phyloP scores from a whole-genome alignment of 2,888 invertebrate genomes.

The Scaptomyza parva region DNA sequence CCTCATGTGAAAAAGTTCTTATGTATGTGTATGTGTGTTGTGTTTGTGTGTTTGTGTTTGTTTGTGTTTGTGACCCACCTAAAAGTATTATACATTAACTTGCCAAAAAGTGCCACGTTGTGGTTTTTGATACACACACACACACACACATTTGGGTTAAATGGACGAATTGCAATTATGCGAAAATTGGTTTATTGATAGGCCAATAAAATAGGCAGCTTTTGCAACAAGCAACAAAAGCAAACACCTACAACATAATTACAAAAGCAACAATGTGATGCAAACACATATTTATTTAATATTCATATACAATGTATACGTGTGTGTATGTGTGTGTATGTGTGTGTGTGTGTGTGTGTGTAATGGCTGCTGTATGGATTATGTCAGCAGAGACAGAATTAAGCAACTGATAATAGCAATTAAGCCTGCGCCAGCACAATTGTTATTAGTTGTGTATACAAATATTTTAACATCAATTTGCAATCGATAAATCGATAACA shows the following conservation, averaged over 20 bases:
- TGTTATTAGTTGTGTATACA: slow-evolving; percentile 6
- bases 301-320: neutral
- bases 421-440: slow-evolving; percentile 6
- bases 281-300: neutral
- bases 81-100: slow-evolving; percentile 72
- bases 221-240: slow-evolving; percentile 30
- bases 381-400: neutral
- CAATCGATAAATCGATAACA: too few species aligned
- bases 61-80: slow-evolving; percentile 35
- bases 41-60: slow-evolving; percentile 28
- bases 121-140: slow-evolving; percentile 53
- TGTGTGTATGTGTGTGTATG: neutral
- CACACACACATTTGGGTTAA: slow-evolving; percentile 2
- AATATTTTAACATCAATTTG: too few species aligned
- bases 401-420: slow-evolving; percentile 9
- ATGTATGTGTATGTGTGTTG: slow-evolving; percentile 24
- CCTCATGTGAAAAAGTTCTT: slow-evolving; percentile 11
- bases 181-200: slow-evolving; percentile 73
- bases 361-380: neutral
- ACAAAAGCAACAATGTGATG: slow-evolving; percentile 28
- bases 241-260: slow-evolving; percentile 28
- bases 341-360: neutral
- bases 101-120: slow-evolving; percentile 75
- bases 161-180: slow-evolving; percentile 53
- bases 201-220: slow-evolving; percentile 37